Evolutionary conservation across 2,797 vertebrate species (phyloP).

Genomic region (Rhabdomys pumilio): DNA sequence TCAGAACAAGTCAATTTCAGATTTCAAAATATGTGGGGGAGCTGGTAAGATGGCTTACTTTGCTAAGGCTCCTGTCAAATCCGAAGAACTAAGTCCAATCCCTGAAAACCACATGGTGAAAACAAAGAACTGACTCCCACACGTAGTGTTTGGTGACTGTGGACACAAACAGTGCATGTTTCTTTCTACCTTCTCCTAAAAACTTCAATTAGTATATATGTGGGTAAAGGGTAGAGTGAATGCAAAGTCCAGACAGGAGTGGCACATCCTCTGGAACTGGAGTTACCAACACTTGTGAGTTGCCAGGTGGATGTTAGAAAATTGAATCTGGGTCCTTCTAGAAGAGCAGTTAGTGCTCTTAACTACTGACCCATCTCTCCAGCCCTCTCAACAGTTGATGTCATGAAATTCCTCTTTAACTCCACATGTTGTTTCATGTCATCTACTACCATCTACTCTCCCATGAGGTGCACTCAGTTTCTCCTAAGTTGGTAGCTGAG

Average conservation of each 20-base stretch:
- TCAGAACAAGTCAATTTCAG: neutral
- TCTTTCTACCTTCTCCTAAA: neutral
- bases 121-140: neutral
- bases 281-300: neutral
- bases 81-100: neutral
- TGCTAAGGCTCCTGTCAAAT: neutral
- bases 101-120: neutral
- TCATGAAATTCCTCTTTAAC: too few species aligned
- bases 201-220: neutral
- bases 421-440: neutral
- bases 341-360: neutral
- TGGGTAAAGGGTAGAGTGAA: neutral
- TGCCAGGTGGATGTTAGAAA: neutral
- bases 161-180: neutral
- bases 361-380: neutral
- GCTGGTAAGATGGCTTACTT: neutral
- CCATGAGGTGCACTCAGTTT: neutral
- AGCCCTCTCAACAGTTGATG: neutral
- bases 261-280: neutral
- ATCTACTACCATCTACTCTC: neutral
- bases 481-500: neutral
- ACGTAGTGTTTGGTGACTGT: neutral
- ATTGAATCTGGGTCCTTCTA: neutral
- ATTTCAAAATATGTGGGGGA: neutral
- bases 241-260: neutral